phyloP scores from a whole-genome alignment of 2,888 invertebrate species.

The Acrobasis consociella region DNA sequence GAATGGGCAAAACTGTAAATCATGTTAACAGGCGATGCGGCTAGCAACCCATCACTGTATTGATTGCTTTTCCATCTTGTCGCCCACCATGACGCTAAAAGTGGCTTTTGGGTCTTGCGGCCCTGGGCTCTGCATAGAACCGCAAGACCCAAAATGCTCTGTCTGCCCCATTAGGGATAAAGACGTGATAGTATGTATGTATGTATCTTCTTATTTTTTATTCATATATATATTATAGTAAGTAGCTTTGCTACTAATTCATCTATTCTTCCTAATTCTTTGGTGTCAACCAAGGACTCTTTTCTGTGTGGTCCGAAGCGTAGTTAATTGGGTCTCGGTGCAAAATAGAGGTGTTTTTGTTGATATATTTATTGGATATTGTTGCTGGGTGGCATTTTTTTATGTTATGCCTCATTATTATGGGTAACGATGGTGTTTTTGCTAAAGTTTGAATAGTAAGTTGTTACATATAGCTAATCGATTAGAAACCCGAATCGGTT shows the following conservation, averaged over 20 bases:
- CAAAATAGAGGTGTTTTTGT: constrained; percentile 46
- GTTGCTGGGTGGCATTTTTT: constrained; percentile 45
- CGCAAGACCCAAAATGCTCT: no score
- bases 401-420: constrained; percentile 18
- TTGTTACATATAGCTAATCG: neutral
- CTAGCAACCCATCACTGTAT: no score
- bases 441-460: neutral
- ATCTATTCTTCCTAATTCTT: constrained; percentile 2
- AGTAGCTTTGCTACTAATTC: neutral
- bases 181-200: no score
- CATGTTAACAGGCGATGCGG: no score
- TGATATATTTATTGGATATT: constrained; percentile 42
- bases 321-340: constrained; percentile 44
- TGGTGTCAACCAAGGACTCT: neutral
- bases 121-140: no score
- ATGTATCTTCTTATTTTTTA: no score
- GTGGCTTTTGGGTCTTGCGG: no score
- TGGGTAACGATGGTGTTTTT: constrained; percentile 27
- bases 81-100: no score
- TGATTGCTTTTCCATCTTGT: no score
- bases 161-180: no score
- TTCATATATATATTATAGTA: no score
- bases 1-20: no score
- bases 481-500: neutral
- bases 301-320: constrained; percentile 49